phyloP scores from a whole-genome alignment of 2,888 invertebrate genomes.

The Mellilla xanthometata region DNA sequence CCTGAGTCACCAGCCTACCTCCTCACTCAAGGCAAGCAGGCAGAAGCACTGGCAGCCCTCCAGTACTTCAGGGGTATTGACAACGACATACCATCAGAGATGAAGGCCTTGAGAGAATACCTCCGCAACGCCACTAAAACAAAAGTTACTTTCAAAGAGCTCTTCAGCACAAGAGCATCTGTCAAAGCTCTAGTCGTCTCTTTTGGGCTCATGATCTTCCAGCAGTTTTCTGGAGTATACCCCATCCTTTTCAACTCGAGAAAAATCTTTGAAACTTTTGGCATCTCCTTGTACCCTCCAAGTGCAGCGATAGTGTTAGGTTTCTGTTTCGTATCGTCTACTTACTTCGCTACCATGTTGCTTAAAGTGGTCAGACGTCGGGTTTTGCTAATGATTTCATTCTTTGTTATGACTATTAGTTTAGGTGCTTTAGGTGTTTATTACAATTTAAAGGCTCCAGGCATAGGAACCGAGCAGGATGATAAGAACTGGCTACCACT shows the following conservation, averaged over 20 bases:
- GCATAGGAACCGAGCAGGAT: conserved; percentile 25
- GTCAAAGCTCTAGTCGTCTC: conserved; percentile 74
- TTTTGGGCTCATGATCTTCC: conserved; percentile 85
- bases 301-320: conserved; percentile 84
- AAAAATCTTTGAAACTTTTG: conserved; percentile 77
- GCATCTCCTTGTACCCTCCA: conserved; percentile 58
- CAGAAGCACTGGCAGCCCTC: conserved; percentile 84
- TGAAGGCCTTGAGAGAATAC: conserved; percentile 71
- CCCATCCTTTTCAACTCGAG: conserved; percentile 83
- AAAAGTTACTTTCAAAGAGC: conserved; percentile 69
- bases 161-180: conserved; percentile 64
- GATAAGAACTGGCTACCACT: conserved; percentile 81
- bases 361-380: conserved; percentile 84
- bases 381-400: conserved; percentile 84
- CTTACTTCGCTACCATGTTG: conserved; percentile 80
- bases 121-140: conserved; percentile 67
- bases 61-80: conserved; percentile 84
- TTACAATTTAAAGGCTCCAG: conserved; percentile 63
- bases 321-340: conserved; percentile 81
- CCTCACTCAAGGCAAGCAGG: conserved; percentile 75
- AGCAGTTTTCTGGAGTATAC: conserved; percentile 84
- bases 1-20: conserved; percentile 88
- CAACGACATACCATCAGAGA: conserved; percentile 81
- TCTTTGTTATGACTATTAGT: conserved; percentile 79
- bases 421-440: conserved; percentile 74